Evolutionary conservation across 2,113 vertebrate species (phyloP).

Genomic region (Periophthalmus modestus): DNA sequence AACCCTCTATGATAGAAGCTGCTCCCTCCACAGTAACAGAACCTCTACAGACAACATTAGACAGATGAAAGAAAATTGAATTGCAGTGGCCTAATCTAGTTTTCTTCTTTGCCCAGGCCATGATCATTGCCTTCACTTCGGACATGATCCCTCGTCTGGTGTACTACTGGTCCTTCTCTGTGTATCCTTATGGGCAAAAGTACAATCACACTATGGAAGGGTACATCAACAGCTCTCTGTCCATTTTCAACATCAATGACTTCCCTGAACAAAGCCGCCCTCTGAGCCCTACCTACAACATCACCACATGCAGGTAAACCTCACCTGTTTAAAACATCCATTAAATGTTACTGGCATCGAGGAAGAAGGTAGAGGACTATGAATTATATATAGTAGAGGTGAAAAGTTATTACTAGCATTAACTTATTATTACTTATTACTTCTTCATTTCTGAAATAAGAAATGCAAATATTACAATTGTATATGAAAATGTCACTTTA

Average conservation of each 20-base stretch:
- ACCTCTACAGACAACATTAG: no score
- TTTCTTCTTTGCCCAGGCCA: constrained; percentile 78
- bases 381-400: no score
- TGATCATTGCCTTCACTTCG: constrained; percentile 94
- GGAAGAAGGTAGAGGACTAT: no score
- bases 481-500: no score
- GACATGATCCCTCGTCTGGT: constrained; percentile 95
- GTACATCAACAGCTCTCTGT: constrained; percentile 90
- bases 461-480: no score
- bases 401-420: no score
- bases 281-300: constrained; percentile 30
- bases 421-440: no score
- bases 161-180: constrained; percentile 94
- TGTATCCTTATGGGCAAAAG: constrained; percentile 82
- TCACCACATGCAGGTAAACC: constrained; percentile 83
- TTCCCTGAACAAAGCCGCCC: constrained; percentile 78
- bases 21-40: no score
- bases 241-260: constrained; percentile 81
- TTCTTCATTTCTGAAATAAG: no score
- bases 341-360: no score
- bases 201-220: constrained; percentile 83
- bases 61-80: not conserved
- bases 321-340: no score
- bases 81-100: not conserved
- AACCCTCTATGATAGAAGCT: no score